Evolutionary conservation across 2,888 invertebrate genomes (phyloP).

Genomic region (Sarcophaga variegata): DNA sequence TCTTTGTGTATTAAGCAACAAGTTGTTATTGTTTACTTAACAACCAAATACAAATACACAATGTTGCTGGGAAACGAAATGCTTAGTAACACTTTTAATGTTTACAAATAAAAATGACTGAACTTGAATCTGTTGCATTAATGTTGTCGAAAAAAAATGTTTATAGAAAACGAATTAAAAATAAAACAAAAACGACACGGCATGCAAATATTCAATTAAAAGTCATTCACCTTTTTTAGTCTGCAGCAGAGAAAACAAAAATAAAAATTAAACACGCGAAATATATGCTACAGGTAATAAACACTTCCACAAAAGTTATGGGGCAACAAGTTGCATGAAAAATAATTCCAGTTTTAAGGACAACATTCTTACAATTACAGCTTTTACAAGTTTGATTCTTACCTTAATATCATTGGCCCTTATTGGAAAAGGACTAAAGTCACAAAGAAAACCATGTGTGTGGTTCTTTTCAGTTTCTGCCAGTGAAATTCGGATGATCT

Average conservation of each 20-base stretch:
- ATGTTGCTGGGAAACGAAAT: constrained; percentile 7
- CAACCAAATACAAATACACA: constrained; percentile 4
- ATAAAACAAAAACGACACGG: not conserved
- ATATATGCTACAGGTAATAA: not conserved
- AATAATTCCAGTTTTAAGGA: no score
- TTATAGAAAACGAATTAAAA: not conserved
- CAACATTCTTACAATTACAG: no score
- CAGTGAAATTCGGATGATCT: no score
- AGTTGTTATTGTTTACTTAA: constrained; percentile 3
- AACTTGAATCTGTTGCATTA: constrained; percentile 49
- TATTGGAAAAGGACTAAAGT: no score
- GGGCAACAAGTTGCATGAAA: constrained; percentile 11
- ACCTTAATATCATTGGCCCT: no score
- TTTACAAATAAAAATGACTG: constrained; percentile 40
- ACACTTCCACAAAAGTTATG: not conserved
- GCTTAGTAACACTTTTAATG: constrained; percentile 16
- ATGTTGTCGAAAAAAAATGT: not conserved
- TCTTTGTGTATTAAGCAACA: constrained; percentile 15
- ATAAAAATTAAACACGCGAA: constrained; percentile 32
- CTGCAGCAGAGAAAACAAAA: not conserved
- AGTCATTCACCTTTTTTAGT: constrained; percentile 50
- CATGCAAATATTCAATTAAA: constrained; percentile 51
- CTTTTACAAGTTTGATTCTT: no score
- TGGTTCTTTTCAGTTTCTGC: no score
- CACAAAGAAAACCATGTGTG: no score